Evolutionary conservation across 1,140 invertebrate species (phyloP), one percentile per base, ranked within the genome.

Genomic region (Chymomyza costata): DNA sequence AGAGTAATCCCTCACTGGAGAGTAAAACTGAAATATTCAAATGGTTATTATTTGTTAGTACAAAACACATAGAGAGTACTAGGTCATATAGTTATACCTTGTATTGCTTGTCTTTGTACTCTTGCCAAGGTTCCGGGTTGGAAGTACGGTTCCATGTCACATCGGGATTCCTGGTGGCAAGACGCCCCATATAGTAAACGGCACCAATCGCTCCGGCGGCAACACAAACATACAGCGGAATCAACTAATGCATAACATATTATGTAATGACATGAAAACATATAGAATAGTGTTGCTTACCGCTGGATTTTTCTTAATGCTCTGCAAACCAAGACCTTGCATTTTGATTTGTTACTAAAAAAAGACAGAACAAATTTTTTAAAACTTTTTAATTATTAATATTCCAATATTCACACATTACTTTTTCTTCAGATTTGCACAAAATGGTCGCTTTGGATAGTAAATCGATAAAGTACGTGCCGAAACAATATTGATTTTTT

Each of bases 121-220:
- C 90, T 65, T 95, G 87, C 91, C 93, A 94, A 3, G 94, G 93
- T 71, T 94, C 92, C 2, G 91, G 90, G 69, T 94, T 94, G 14
- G 71, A 84, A 35, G 88, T 90, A 34, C 88, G 88, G 60, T 89
- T 89, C 93, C 93, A 95, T 38, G 91, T 87, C 8, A 95, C 94
- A 76, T 95, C 94, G 30, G 94, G 94, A 69, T 89, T 93, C 41
- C 87, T 88, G 0, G 87, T 64, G n/a, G 93, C 94, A 25, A 95
- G 85, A 39, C 94, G 89, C 1, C 88, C 17, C 0, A 90, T 85
- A 71, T 95, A 95, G 30, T 87, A 87, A 0, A 86, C 52, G 1
- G 93, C 89, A 5, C 88, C 89, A 1, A 83, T 47, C 38, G 87
- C 88, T 44, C 93, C 94, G 30, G 88, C 63, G 2, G 86, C 91